phyloP scores from a whole-genome alignment of 2,113 vertebrate genomes.

The Accipiter virgatus region DNA sequence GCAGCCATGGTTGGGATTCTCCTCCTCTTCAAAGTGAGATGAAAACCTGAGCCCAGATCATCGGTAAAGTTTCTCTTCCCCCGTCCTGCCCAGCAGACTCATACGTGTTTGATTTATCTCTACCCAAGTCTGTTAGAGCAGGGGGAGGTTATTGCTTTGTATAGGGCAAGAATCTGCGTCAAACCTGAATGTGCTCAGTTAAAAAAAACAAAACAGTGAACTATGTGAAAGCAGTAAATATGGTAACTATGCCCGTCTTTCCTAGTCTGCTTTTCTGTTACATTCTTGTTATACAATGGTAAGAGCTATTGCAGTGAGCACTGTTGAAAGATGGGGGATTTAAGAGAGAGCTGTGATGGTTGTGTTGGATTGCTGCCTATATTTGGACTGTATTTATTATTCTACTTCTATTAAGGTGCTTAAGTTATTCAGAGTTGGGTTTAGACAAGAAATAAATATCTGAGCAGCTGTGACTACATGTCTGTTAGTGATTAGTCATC shows the following conservation, averaged over 20 bases:
- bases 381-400: conserved; percentile 66
- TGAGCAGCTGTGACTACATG: conserved; percentile 65
- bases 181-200: not conserved
- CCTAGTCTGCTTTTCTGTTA: not conserved
- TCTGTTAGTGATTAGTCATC: conserved; percentile 52
- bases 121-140: not conserved
- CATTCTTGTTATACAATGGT: conserved; percentile 47
- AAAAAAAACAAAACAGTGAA: not conserved
- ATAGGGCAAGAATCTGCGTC: not conserved
- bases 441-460: conserved; percentile 69
- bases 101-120: not conserved
- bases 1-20: not conserved
- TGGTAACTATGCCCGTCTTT: not conserved
- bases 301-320: conserved; percentile 25
- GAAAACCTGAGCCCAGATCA: not conserved
- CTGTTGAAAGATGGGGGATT: conserved; percentile 57
- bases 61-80: not conserved
- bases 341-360: conserved; percentile 40
- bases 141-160: not conserved
- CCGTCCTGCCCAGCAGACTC: not conserved
- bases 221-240: conserved; percentile 18
- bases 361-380: conserved; percentile 65
- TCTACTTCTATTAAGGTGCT: conserved; percentile 66
- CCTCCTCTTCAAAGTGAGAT: not conserved
- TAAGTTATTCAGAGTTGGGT: conserved; percentile 66